Base-by-base conservation (phyloP, 2,797 vertebrate genomes). In the Serranus cabrilla region DNA sequence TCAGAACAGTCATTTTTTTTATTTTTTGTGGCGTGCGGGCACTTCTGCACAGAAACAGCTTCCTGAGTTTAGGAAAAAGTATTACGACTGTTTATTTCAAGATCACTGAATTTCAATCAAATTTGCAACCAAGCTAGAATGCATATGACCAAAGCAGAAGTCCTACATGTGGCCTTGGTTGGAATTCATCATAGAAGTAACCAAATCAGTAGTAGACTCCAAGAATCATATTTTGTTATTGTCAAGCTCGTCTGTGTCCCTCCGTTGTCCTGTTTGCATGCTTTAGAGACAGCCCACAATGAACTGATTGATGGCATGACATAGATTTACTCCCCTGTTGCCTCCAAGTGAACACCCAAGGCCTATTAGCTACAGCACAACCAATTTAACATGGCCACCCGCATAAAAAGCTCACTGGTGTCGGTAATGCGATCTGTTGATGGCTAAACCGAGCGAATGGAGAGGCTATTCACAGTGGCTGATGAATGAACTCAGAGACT, bases 351-450 rank as follows among this genome's bases (percentile, higher is more conserved):
- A 79, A 71, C 81, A 87, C 80, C 85, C 68, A 69, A 68, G 55
- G 51, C 74, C 85, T 82, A 85, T 90, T 91, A 89, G 83, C 89
- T 71, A 43, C 73, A 59, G 81, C 80, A 74, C 82, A 85, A 84
- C 80, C 87, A 88, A 90, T 90, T 91, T 82, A 89, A 90, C 87
- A 88, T 76, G 83, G 82, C 86, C 83, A 81, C 74, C 61, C 39
- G 61, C 84, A 91, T 83, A 82, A 91, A 91, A 89, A 82, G 82
- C 83, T 84, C 79, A 79, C 59, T 75, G 88, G 80, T 89, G 89
- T 92, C 84, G 76, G 91, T 92, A 91, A 91, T 78, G 83, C 20
- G 79, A 87, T 88, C 85, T 88, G 82, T 76, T 89, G 82, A 88
- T 85, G 87, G 76, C 80, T 86, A 80, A 89, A 90, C 88, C 62